Conservation (phyloP, 2,113 vertebrate species). For the Rallus limicola region DNA sequence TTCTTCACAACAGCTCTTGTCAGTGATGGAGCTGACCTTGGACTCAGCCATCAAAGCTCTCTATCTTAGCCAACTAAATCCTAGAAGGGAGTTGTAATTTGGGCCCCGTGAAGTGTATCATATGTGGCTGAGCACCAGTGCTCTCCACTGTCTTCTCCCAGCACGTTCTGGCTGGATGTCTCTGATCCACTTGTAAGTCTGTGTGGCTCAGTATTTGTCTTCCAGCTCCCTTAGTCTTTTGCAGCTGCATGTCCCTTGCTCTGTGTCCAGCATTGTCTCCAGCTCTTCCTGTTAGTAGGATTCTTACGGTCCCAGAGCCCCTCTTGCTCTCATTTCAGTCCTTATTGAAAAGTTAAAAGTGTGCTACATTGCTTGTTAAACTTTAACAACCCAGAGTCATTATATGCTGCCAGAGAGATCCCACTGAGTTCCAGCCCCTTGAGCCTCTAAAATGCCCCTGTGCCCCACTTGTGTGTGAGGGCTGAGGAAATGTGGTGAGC, state of each 20-base stretch:
- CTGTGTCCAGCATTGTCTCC: neutral
- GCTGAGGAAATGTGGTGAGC: neutral
- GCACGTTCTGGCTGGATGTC: neutral
- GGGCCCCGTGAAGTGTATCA: neutral
- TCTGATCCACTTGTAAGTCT: neutral
- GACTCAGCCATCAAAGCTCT: neutral
- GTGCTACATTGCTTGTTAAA: too few species aligned
- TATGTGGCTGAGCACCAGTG: neutral
- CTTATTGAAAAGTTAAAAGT: neutral
- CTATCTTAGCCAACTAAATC: neutral
- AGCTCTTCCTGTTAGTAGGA: neutral
- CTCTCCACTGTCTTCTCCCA: neutral
- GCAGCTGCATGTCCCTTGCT: neutral
- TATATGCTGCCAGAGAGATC: neutral
- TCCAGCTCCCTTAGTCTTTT: neutral
- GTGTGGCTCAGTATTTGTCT: neutral
- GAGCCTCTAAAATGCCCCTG: neutral
- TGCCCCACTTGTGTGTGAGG: neutral
- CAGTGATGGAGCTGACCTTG: neutral
- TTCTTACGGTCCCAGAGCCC: neutral
- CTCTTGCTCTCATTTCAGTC: neutral
- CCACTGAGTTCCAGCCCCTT: neutral
- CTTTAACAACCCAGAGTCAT: neutral
- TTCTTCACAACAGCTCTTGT: neutral
- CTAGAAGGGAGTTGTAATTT: neutral